Evolutionary conservation across 2,113 vertebrate species (phyloP).

Genomic region (Otocyon megalotis): DNA sequence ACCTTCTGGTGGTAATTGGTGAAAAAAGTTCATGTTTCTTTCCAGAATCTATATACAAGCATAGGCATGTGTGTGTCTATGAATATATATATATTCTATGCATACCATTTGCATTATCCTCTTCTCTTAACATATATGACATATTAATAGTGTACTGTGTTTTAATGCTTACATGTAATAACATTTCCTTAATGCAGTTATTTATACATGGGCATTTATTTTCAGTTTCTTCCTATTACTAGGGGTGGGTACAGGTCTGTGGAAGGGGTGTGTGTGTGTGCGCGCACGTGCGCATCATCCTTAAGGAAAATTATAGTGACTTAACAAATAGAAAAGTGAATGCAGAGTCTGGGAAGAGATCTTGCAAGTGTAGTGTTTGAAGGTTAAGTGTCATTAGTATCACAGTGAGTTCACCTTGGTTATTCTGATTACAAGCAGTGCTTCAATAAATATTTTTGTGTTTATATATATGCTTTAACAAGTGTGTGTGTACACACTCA

Average conservation of each 20-base stretch:
- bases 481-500: too few species aligned
- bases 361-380: neutral
- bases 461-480: neutral
- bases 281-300: fast-evolving
- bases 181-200: neutral
- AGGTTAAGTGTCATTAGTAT: neutral
- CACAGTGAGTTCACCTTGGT: neutral
- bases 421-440: neutral
- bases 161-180: neutral
- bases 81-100: neutral
- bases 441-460: neutral
- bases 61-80: neutral
- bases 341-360: neutral
- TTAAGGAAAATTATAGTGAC: neutral
- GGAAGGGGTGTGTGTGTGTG: neutral
- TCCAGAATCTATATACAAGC: neutral
- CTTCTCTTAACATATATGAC: neutral
- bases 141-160: neutral
- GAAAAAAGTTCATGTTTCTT: neutral
- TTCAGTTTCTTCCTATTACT: neutral
- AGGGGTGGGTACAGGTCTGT: neutral
- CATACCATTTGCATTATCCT: neutral
- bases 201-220: conserved; percentile 7
- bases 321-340: neutral
- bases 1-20: neutral